phyloP scores from a whole-genome alignment of 2,888 invertebrate species.

The Coelinius sp. region DNA sequence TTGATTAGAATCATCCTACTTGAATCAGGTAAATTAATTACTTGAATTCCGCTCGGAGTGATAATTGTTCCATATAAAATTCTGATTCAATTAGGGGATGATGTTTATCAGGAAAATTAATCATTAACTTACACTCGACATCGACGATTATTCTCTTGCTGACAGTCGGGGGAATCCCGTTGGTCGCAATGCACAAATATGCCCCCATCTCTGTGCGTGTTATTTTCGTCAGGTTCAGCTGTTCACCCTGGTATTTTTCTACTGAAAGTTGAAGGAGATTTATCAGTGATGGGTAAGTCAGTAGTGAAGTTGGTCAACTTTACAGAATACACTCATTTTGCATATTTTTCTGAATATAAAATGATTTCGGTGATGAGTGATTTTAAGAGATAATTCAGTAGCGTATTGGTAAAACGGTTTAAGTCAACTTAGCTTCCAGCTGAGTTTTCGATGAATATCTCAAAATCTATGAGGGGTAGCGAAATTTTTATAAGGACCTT shows the following conservation, averaged over 20 bases:
- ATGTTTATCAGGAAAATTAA: not conserved
- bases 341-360: too few relatives aligned
- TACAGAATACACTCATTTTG: too few relatives aligned
- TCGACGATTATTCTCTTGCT: slow-evolving; percentile 93
- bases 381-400: too few relatives aligned
- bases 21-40: too few relatives aligned
- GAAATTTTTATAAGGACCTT: too few relatives aligned
- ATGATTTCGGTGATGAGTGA: too few relatives aligned
- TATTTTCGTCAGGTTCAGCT: slow-evolving; percentile 87
- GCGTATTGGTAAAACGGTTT: too few relatives aligned
- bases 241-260: slow-evolving; percentile 86
- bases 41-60: too few relatives aligned
- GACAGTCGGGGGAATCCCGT: slow-evolving; percentile 91
- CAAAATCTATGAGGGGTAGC: too few relatives aligned
- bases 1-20: too few relatives aligned
- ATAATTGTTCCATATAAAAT: not conserved
- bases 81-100: not conserved
- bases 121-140: slow-evolving; percentile 85
- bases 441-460: too few relatives aligned
- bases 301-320: not conserved
- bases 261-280: slow-evolving; percentile 73
- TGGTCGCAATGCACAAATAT: slow-evolving; percentile 87
- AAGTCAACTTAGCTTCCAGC: too few relatives aligned
- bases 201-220: slow-evolving; percentile 91
- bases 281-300: slow-evolving; percentile 34